These are phyloP conservation scores for Petrosia ficiformis DNA, from an alignment of 37 sponge, comb jelly and placozoan species.

Conservation along the genomic window DNA sequence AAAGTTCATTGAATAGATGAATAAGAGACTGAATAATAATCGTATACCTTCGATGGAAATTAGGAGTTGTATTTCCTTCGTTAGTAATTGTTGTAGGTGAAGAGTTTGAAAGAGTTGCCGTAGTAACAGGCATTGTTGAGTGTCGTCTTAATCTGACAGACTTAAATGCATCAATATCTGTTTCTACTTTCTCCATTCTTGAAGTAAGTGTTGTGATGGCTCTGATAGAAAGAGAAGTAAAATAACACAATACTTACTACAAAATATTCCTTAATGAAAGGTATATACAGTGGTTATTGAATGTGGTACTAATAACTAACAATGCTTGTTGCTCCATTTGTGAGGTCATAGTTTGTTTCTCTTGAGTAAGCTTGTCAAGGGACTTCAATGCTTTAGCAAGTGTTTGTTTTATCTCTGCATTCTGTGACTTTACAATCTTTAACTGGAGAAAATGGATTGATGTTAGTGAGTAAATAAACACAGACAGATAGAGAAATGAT, in stretches of 20 bases:
- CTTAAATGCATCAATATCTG: conserved; percentile 25
- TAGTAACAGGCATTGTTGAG: conserved; percentile 15
- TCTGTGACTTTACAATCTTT: conserved; percentile 39
- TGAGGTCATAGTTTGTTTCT: conserved; percentile 33
- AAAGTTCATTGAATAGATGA: too few relatives aligned
- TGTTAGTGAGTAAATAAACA: too few relatives aligned
- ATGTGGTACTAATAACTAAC: conserved; percentile 4
- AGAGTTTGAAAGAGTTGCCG: conserved; percentile 9
- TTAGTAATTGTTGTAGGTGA: neutral
- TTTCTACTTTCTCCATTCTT: conserved; percentile 59
- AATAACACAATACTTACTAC: neutral
- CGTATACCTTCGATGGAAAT: neutral
- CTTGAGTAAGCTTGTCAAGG: conserved; percentile 29
- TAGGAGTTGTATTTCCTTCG: neutral
- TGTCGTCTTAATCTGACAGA: conserved; percentile 23
- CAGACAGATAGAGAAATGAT: too few relatives aligned
- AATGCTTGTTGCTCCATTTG: conserved; percentile 60
- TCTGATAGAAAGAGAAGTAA: conserved; percentile 15
- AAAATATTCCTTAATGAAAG: too few relatives aligned
- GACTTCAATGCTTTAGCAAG: conserved; percentile 27
- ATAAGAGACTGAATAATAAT: too few relatives aligned
- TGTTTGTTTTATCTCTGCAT: conserved; percentile 28
- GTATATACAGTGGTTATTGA: neutral
- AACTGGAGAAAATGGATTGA: conserved; percentile 27
- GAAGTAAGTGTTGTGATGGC: conserved; percentile 64